These are phyloP conservation scores for Sorex maritimensis DNA, from an alignment of 2,797 vertebrate species.

Conservation along the genomic window DNA sequence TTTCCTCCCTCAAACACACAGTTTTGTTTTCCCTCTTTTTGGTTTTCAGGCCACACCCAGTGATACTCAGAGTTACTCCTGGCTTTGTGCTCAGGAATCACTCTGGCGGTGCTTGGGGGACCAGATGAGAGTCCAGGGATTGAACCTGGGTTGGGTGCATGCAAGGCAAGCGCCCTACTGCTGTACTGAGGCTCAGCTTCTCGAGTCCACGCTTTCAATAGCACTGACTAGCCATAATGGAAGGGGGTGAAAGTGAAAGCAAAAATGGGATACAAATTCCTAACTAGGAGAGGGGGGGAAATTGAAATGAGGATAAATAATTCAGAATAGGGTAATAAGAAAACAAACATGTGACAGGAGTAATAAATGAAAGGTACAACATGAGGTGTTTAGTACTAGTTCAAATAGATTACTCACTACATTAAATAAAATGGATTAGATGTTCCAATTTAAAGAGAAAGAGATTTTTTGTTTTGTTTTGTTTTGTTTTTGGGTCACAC, in stretches of 20 bases:
- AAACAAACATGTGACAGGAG: background rate
- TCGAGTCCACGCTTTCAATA: background rate
- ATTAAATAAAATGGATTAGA: background rate
- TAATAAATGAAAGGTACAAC: background rate
- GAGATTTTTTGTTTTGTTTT: background rate
- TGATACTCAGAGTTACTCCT: too few species aligned
- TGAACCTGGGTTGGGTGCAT: too few species aligned
- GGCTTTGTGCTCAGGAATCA: too few species aligned
- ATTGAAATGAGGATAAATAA: constrained; percentile 14
- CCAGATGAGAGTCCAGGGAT: too few species aligned
- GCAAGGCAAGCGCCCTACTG: too few species aligned
- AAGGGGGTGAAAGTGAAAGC: background rate
- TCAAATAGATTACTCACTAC: background rate
- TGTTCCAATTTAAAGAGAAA: background rate
- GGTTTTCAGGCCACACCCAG: too few species aligned
- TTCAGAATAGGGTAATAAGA: background rate
- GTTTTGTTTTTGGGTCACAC: too few species aligned
- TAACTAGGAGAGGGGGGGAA: background rate
- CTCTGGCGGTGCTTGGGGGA: too few species aligned
- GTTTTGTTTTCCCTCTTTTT: too few species aligned
- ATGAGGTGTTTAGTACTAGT: too few species aligned
- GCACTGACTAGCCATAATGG: background rate
- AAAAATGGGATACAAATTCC: background rate
- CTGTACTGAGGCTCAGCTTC: background rate
- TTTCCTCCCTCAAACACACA: too few species aligned